Conservation (phyloP, 2,888 invertebrate species). For the Drosophila anomalata region DNA sequence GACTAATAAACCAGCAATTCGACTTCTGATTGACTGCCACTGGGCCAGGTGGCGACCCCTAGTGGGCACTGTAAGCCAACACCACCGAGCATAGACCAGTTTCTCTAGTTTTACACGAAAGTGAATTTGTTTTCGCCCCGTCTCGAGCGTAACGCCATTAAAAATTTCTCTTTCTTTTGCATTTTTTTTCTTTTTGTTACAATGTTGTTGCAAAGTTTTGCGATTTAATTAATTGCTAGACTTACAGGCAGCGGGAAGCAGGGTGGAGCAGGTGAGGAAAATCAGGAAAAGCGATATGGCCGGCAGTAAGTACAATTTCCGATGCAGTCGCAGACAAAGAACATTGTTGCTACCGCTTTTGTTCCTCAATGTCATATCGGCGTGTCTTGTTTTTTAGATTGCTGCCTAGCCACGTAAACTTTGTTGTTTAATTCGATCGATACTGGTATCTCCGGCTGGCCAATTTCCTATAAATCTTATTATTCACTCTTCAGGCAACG, state of each 20-base stretch:
- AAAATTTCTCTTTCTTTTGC: constrained; percentile 70
- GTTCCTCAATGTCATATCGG: constrained; percentile 60
- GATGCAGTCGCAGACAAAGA: constrained; percentile 60
- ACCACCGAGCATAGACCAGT: constrained; percentile 68
- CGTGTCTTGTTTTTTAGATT: not conserved
- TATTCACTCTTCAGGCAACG: constrained; percentile 6
- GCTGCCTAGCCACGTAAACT: constrained; percentile 33
- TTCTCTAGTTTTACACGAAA: constrained; percentile 79
- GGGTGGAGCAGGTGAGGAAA: constrained; percentile 14
- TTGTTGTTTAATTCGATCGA: constrained; percentile 1
- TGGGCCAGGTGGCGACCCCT: constrained; percentile 41
- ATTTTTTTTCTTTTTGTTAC: not conserved
- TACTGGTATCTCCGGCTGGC: not conserved
- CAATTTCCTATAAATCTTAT: constrained; percentile 1
- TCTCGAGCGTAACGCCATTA: constrained; percentile 58
- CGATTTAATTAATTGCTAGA: constrained; percentile 28
- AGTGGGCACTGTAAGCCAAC: constrained; percentile 6
- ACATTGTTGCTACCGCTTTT: constrained; percentile 26
- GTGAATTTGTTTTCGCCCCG: constrained; percentile 73
- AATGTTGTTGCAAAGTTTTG: constrained; percentile 1
- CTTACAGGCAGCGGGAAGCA: constrained; percentile 49
- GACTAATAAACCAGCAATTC: constrained; percentile 58
- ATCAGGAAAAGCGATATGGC: constrained; percentile 60
- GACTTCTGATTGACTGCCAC: constrained; percentile 42
- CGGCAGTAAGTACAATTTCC: constrained; percentile 17